A percentile compares a stretch with the other conserved stretches of the same genome.
Conservation (phyloP, 2,888 invertebrate genomes). For the Cerceris ruficornis region DNA sequence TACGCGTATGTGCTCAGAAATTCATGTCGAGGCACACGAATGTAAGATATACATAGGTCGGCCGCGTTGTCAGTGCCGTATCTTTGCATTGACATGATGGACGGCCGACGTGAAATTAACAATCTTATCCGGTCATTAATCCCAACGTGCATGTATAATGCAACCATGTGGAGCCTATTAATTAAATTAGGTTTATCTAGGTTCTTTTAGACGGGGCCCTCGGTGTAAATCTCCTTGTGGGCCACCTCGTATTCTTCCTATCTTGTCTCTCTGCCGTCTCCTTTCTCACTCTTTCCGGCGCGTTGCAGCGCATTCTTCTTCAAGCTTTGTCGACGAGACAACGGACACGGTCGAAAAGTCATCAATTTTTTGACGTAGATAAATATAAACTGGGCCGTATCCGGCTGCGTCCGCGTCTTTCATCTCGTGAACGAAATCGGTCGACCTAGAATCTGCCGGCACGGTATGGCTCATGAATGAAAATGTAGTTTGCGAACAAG, state of each 20-base stretch:
- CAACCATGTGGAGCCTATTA: conserved; percentile 47
- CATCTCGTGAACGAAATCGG: conserved; percentile 7
- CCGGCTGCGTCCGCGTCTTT: background rate
- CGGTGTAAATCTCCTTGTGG: background rate
- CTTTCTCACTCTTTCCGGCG: background rate
- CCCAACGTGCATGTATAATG: conserved; percentile 56
- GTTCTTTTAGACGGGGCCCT: conserved; percentile 21
- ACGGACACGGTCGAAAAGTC: conserved; percentile 16
- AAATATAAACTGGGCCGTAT: conserved; percentile 37
- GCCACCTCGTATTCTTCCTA: background rate
- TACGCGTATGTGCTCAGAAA: conserved; percentile 25
- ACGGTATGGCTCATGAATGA: background rate
- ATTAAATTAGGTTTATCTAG: conserved; percentile 60
- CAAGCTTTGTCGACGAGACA: background rate
- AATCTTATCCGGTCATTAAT: conserved; percentile 73
- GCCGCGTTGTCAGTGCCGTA: conserved; percentile 51
- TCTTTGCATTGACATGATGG: conserved; percentile 64
- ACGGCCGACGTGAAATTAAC: conserved; percentile 66
- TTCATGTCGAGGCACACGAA: conserved; percentile 28
- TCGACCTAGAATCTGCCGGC: conserved; percentile 21
- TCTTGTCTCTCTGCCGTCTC: background rate
- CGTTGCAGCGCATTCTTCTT: background rate
- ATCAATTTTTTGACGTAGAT: conserved; percentile 41
- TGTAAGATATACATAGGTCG: conserved; percentile 25
- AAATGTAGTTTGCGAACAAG: conserved; percentile 20